Evolutionary conservation across 2,113 vertebrate genomes (phyloP).

Genomic region (Tiliqua scincoides): DNA sequence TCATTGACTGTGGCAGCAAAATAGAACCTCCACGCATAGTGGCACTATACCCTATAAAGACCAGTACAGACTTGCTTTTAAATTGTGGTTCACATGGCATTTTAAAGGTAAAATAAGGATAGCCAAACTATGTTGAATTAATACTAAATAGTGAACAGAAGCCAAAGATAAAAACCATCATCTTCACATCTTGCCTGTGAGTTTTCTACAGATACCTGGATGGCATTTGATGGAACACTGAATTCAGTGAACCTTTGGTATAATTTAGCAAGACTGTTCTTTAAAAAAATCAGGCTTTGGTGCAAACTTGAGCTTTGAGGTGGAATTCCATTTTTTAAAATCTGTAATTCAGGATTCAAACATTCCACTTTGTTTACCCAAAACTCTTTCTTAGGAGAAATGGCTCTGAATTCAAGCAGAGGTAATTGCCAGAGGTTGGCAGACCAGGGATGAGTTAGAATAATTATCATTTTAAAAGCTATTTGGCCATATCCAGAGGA

Average conservation of each 20-base stretch:
- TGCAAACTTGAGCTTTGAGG: background rate
- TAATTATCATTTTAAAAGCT: conserved; percentile 3
- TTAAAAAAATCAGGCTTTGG: background rate
- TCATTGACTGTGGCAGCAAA: background rate
- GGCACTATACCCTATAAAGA: background rate
- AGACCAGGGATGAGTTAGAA: background rate
- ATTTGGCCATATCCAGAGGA: background rate
- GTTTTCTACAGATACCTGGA: too few species aligned
- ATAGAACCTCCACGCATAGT: background rate
- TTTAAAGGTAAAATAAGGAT: too few species aligned
- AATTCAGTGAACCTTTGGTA: background rate
- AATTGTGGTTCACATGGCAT: too few species aligned
- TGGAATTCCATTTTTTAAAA: background rate
- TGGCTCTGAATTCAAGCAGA: background rate
- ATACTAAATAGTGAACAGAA: background rate
- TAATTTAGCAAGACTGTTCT: background rate
- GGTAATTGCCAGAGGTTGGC: background rate
- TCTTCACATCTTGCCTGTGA: background rate
- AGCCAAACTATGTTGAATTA: too few species aligned
- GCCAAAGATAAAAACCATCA: background rate
- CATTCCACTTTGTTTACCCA: background rate
- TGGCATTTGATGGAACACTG: background rate
- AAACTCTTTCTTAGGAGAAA: background rate
- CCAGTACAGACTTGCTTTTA: too few species aligned
- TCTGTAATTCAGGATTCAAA: background rate